These are phyloP conservation scores for Cyphomyrmex costatus DNA, from an alignment of 1,140 invertebrate genomes.

Conservation along the genomic window DNA sequence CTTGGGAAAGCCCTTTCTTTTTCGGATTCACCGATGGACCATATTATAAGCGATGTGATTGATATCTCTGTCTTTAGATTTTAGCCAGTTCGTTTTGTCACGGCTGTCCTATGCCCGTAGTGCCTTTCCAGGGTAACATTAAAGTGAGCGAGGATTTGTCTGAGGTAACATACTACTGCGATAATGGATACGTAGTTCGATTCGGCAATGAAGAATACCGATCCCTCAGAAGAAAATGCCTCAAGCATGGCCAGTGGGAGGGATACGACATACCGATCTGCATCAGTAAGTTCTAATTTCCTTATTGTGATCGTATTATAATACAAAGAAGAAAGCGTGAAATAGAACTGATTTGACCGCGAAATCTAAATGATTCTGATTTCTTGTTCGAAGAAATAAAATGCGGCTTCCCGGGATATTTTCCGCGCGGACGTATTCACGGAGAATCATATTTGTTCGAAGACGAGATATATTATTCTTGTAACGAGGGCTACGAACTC, in stretches of 20 bases:
- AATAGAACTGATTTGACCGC: neutral
- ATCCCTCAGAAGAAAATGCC: slow-evolving; percentile 82
- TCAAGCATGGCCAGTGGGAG: slow-evolving; percentile 87
- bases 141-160: slow-evolving; percentile 77
- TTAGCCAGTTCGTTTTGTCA: slow-evolving; percentile 85
- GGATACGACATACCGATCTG: slow-evolving; percentile 84
- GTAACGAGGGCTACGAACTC: slow-evolving; percentile 87
- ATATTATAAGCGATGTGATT: neutral
- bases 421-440: slow-evolving; percentile 87
- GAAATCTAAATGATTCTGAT: neutral
- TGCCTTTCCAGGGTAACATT: slow-evolving; percentile 84
- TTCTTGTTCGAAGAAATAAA: slow-evolving; percentile 78
- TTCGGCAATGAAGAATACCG: slow-evolving; percentile 83
- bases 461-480: slow-evolving; percentile 87
- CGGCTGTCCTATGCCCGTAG: slow-evolving; percentile 86
- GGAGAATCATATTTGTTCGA: slow-evolving; percentile 87
- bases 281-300: slow-evolving; percentile 85
- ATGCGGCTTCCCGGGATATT: slow-evolving; percentile 88
- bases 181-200: slow-evolving; percentile 81
- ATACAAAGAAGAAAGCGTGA: neutral
- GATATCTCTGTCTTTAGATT: slow-evolving; percentile 76
- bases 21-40: neutral
- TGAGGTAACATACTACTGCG: slow-evolving; percentile 81
- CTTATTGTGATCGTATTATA: neutral
- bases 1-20: neutral